phyloP scores from a whole-genome alignment of 2,888 invertebrate genomes.

The Acanthoscelides obtectus region DNA sequence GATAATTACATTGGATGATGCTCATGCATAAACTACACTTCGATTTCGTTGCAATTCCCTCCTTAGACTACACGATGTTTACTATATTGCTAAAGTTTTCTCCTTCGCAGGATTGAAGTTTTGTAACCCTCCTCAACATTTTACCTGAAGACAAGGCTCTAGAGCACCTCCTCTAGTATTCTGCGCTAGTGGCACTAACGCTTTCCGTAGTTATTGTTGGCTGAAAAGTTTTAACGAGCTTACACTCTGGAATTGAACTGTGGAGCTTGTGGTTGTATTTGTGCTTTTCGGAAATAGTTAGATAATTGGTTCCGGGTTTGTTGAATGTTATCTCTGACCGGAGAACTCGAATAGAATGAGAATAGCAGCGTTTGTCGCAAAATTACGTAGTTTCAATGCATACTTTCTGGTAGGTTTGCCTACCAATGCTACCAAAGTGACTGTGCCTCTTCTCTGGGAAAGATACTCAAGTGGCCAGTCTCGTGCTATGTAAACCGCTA shows the following conservation, averaged over 20 bases:
- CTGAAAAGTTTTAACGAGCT: not conserved
- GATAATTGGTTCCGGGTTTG: not conserved
- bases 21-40: no score
- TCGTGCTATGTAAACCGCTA: no score
- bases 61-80: not conserved
- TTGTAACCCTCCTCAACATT: not conserved
- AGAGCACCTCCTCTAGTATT: not conserved
- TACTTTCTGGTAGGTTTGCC: no score
- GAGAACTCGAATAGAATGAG: no score
- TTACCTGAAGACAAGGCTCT: not conserved
- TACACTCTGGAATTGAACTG: not conserved
- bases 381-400: no score
- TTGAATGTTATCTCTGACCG: not conserved
- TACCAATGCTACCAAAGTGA: no score
- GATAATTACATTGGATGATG: no score
- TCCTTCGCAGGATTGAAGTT: not conserved
- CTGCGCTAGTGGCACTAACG: not conserved
- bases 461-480: no score
- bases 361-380: no score
- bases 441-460: no score
- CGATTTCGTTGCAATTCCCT: no score
- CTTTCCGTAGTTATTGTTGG: not conserved
- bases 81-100: not conserved
- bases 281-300: not conserved
- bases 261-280: not conserved